These are phyloP conservation scores for Zaprionus nigranus DNA, from an alignment of 1,140 invertebrate genomes.

Conservation along the genomic window DNA sequence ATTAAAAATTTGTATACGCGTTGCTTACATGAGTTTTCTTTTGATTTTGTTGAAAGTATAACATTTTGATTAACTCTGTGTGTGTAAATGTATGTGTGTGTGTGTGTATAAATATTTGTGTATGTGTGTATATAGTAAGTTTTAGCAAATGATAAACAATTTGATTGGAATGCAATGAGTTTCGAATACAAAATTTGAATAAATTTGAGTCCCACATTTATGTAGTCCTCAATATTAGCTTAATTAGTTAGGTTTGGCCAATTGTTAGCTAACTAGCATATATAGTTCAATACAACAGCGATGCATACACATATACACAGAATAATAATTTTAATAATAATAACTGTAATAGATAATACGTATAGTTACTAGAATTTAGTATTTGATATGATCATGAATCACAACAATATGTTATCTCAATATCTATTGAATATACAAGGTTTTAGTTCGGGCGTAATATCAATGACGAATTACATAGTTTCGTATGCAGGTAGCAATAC, in stretches of 20 bases:
- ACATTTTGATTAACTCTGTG: slow-evolving; percentile 58
- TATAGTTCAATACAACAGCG: slow-evolving; percentile 66
- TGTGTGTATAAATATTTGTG: background rate
- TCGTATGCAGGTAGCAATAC: slow-evolving; percentile 30
- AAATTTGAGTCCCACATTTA: slow-evolving; percentile 16
- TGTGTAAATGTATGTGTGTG: slow-evolving; percentile 41
- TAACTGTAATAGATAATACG: slow-evolving; percentile 31
- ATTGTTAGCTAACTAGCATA: slow-evolving; percentile 52
- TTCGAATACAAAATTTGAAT: slow-evolving; percentile 55
- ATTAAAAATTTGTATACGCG: slow-evolving; percentile 72
- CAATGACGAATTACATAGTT: slow-evolving; percentile 70
- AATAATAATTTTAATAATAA: slow-evolving; percentile 19
- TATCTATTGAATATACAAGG: slow-evolving; percentile 71
- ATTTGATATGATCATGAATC: slow-evolving; percentile 80
- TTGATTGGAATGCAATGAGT: slow-evolving; percentile 69
- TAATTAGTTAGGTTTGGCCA: slow-evolving; percentile 67
- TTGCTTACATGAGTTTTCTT: slow-evolving; percentile 59
- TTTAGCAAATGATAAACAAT: slow-evolving; percentile 50
- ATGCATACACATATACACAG: slow-evolving; percentile 44
- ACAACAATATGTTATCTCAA: slow-evolving; percentile 73
- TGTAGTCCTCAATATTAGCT: slow-evolving; percentile 52
- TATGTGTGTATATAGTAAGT: slow-evolving; percentile 41
- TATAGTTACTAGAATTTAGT: slow-evolving; percentile 66
- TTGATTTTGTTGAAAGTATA: slow-evolving; percentile 53
- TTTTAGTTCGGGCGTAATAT: slow-evolving; percentile 66